These are phyloP conservation scores for Cylas formicarius DNA, from an alignment of 1,140 invertebrate genomes.

Conservation along the genomic window DNA sequence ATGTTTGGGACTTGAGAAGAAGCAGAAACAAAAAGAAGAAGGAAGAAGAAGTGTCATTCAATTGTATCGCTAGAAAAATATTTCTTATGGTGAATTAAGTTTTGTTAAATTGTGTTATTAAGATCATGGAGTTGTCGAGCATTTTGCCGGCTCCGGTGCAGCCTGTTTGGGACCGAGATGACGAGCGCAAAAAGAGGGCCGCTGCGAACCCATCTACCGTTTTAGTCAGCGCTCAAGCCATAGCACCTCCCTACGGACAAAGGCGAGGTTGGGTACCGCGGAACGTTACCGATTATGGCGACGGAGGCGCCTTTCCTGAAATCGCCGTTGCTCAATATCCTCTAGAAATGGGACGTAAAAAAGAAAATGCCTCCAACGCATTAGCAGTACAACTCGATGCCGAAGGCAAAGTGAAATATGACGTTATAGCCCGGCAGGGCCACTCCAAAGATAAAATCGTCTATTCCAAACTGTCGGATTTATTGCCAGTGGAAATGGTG, in stretches of 20 bases:
- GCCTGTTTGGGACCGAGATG: constrained; percentile 79
- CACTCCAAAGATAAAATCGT: constrained; percentile 96
- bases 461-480: constrained; percentile 90
- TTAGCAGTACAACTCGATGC: constrained; percentile 90
- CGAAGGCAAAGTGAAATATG: constrained; percentile 93
- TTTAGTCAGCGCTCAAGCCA: constrained; percentile 72
- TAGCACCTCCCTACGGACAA: constrained; percentile 94
- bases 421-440: constrained; percentile 89
- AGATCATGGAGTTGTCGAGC: constrained; percentile 43
- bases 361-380: constrained; percentile 77
- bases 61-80: too few species aligned
- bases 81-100: not conserved
- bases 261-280: constrained; percentile 92
- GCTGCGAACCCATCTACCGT: constrained; percentile 55
- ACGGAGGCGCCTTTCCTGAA: constrained; percentile 98
- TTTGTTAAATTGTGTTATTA: too few species aligned
- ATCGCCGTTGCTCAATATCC: constrained; percentile 97
- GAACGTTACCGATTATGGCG: constrained; percentile 74
- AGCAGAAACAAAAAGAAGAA: too few species aligned
- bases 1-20: too few species aligned
- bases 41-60: too few species aligned
- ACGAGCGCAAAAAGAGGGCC: constrained; percentile 62
- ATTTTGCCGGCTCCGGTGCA: constrained; percentile 78
- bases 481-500: constrained; percentile 88
- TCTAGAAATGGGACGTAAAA: constrained; percentile 73